phyloP scores from a whole-genome alignment of 1,140 invertebrate species.

The Batillaria attramentaria region DNA sequence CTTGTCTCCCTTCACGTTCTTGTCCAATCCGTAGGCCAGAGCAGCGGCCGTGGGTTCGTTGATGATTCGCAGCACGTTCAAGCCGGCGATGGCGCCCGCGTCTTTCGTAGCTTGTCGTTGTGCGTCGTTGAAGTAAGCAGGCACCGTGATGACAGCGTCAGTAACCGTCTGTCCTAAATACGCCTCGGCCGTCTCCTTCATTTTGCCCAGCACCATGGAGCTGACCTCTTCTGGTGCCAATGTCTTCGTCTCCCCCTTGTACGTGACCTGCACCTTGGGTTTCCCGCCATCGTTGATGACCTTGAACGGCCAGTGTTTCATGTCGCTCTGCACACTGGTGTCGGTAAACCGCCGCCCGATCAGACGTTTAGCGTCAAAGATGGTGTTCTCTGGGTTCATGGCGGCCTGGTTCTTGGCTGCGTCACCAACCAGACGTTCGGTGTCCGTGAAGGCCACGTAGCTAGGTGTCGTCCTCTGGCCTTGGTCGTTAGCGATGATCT shows the following conservation, averaged over 20 bases:
- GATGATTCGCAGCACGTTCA: constrained; percentile 77
- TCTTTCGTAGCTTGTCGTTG: constrained; percentile 72
- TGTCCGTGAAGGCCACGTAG: constrained; percentile 46
- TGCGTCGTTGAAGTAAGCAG: constrained; percentile 74
- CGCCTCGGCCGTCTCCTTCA: constrained; percentile 94
- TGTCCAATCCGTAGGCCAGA: constrained; percentile 73
- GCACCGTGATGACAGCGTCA: constrained; percentile 54
- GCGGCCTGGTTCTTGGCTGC: constrained; percentile 44
- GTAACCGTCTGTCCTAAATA: constrained; percentile 77
- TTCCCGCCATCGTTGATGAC: constrained; percentile 57
- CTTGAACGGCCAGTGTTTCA: constrained; percentile 92
- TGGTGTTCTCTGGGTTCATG: constrained; percentile 38
- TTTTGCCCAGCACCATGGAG: constrained; percentile 92
- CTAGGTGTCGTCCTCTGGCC: constrained; percentile 82
- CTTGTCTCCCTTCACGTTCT: constrained; percentile 72
- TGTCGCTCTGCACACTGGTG: constrained; percentile 76
- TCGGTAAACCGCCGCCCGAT: constrained; percentile 42
- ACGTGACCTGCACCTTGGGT: constrained; percentile 84
- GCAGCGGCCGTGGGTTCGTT: constrained; percentile 74
- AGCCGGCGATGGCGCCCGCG: constrained; percentile 64
- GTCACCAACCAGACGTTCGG: constrained; percentile 38
- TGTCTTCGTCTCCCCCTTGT: constrained; percentile 90
- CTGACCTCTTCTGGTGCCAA: constrained; percentile 91
- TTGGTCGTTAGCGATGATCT: constrained; percentile 93
- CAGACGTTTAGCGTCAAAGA: constrained; percentile 44